Percentiles rank a stretch among this genome's conserved stretches.
Evolutionary conservation across 2,113 vertebrate species (phyloP).

Genomic region (Rattus rattus): DNA sequence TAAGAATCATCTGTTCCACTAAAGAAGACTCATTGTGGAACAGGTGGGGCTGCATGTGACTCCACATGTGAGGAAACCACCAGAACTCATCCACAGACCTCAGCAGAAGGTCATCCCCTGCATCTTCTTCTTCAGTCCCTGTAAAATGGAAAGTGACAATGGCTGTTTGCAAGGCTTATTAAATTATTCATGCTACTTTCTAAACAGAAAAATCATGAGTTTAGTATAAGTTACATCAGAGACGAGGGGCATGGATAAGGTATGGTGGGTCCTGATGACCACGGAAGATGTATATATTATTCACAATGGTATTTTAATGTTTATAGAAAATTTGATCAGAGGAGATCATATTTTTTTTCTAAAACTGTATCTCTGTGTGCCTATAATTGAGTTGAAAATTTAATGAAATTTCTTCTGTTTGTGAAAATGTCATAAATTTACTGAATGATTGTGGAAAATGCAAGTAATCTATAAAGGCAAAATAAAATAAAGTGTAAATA

Average conservation of each 20-base stretch:
- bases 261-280: rapidly evolving
- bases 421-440: background rate
- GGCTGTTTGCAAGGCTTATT: background rate
- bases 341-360: background rate
- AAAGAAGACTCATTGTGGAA: conserved; percentile 97
- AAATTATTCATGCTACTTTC: background rate
- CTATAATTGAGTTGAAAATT: background rate
- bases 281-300: background rate
- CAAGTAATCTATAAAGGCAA: background rate
- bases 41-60: conserved; percentile 98
- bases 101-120: conserved; percentile 95
- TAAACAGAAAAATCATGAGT: background rate
- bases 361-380: background rate
- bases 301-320: background rate
- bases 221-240: background rate
- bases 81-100: conserved; percentile 96
- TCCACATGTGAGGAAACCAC: conserved; percentile 99
- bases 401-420: background rate
- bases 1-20: conserved; percentile 98
- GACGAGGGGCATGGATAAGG: rapidly evolving
- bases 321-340: background rate
- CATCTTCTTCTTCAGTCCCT: conserved; percentile 96
- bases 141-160: background rate
- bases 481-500: background rate
- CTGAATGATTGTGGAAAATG: background rate